Evolutionary conservation across 1,140 invertebrate genomes (phyloP), one percentile per base, ranked within the genome.

Genomic region (Drosophila sulfurigaster): DNA sequence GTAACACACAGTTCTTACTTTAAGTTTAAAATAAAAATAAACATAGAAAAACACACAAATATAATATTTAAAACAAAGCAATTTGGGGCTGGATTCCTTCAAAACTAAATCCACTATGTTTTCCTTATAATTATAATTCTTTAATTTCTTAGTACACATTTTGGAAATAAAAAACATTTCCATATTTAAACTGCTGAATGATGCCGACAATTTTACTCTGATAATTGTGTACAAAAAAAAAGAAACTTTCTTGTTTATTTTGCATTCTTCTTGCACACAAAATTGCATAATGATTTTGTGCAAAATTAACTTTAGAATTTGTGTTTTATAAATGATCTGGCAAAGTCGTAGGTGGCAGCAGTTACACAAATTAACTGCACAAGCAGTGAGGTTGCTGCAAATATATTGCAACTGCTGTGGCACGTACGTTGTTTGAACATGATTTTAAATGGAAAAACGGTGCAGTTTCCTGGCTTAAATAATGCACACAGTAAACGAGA

Each of bases 321-420:
- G 38, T 60, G 30, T 58, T 46, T 45, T 71, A 82, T 67, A 78
- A 82, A 78, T 82, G 51, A 71, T 78, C 65, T 54, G 38, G 52
- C 63, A 48, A 69, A 54, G 59, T 82, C 58, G 52, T 65, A 52
- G 79, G 71, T 75, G 45, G 57, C 52, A 35, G 41, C 58, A 78
- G 72, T 65, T 60, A 15, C 57, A 69, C 56, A 79, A 82, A 82
- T 78, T 71, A 82, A 82, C 75, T 78, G 71, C 58, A 66, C 46
- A 71, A 25, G 66, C 66, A 56, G 7, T 41, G 56, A 82, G 79
- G 75, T 82, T 79, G 80, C 80, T 72, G 67, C 80, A 79, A 57
- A 82, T 82, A 79, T 79, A 82, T 79, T 79, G 72, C 80, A 79
- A 43, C 76, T 62, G 43, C 80, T 64, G 71, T 45, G 54, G 81